A percentile compares a stretch with the other conserved stretches of the same genome.
Evolutionary conservation across 2,797 vertebrate genomes (phyloP).

Genomic region (Hippocampus kuda): DNA sequence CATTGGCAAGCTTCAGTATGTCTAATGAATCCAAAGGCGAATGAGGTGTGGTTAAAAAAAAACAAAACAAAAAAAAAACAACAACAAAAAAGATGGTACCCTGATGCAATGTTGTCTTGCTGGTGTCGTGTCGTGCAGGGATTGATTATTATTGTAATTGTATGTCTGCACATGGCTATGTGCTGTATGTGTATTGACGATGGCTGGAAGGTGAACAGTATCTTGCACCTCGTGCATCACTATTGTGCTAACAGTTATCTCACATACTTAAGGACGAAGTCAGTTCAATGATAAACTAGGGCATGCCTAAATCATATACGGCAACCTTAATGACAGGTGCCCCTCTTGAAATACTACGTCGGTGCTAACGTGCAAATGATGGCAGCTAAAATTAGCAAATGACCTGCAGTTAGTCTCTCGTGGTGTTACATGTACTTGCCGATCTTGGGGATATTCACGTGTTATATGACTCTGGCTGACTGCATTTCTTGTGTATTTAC

Average conservation of each 20-base stretch:
- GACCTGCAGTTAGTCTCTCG: neutral
- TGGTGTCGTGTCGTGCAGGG: neutral
- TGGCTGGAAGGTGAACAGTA: neutral
- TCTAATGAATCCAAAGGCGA: conserved; percentile 9
- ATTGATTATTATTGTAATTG: neutral
- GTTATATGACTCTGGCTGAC: neutral
- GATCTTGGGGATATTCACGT: neutral
- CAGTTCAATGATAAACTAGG: neutral
- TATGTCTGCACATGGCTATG: neutral
- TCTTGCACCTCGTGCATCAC: neutral
- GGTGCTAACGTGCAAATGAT: neutral
- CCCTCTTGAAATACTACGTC: neutral
- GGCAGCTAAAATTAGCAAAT: conserved; percentile 2
- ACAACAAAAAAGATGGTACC: neutral
- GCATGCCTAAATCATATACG: neutral
- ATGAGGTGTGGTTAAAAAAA: conserved; percentile 12
- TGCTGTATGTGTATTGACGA: neutral
- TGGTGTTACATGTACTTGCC: neutral
- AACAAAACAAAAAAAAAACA: neutral
- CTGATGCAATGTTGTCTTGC: neutral
- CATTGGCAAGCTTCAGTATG: neutral
- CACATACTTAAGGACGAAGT: too few relatives aligned
- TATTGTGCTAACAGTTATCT: neutral
- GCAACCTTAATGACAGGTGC: neutral
- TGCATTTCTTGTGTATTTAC: conserved; percentile 16